Evolutionary conservation across 2,113 vertebrate genomes (phyloP).

Genomic region (Tragelaphus strepsiceros): DNA sequence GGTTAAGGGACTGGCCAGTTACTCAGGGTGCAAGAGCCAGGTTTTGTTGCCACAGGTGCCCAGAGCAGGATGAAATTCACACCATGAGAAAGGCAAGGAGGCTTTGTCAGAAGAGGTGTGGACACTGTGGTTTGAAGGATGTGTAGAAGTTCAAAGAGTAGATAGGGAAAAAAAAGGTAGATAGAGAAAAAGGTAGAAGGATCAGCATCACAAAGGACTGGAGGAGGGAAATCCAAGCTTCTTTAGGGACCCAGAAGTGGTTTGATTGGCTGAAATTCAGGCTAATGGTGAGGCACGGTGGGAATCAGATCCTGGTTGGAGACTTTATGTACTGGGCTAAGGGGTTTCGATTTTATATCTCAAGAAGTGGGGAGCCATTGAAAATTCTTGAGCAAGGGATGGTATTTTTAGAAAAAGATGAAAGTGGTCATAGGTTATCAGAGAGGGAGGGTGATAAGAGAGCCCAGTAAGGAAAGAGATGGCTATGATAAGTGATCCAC

Average conservation of each 20-base stretch:
- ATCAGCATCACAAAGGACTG: neutral
- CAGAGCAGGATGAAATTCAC: neutral
- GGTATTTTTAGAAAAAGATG: neutral
- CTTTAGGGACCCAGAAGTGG: neutral
- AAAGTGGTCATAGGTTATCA: neutral
- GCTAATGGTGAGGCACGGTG: neutral
- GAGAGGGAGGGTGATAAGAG: too few relatives aligned
- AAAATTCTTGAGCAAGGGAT: neutral
- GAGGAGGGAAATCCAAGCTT: neutral
- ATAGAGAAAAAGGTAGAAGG: neutral
- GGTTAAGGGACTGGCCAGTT: neutral
- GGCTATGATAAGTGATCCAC: too few relatives aligned
- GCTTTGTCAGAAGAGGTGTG: neutral
- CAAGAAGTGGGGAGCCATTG: neutral
- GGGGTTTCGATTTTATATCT: neutral
- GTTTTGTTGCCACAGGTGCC: neutral
- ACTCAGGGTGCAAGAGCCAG: neutral
- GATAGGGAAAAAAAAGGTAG: neutral
- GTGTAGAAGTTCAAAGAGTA: neutral
- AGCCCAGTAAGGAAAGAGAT: neutral
- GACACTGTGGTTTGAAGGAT: neutral
- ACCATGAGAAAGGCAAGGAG: neutral
- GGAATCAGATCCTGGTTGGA: neutral
- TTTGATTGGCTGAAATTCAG: neutral
- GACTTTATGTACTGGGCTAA: neutral